Evolutionary conservation across 2,797 vertebrate species (phyloP).

Genomic region (Mormyrus proboscirostris): DNA sequence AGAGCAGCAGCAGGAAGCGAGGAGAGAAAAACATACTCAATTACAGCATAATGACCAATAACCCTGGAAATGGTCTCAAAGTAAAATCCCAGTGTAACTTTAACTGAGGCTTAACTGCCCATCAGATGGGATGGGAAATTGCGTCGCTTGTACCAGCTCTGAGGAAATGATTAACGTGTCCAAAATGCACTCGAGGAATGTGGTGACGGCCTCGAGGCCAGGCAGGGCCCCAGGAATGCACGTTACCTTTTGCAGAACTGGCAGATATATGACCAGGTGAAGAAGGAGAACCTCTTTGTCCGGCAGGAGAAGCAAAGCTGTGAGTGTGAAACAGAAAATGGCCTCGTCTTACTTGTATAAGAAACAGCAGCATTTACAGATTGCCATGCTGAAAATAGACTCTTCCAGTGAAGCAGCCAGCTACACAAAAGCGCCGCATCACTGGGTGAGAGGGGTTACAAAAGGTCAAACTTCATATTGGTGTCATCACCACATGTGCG

Average conservation of each 20-base stretch:
- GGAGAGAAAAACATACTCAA: neutral
- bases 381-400: neutral
- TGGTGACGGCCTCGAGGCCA: neutral
- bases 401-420: neutral
- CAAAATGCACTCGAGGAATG: neutral
- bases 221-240: neutral
- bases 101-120: neutral
- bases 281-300: constrained; percentile 91
- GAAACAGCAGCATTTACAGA: neutral
- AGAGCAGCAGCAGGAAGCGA: neutral
- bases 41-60: neutral
- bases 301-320: constrained; percentile 97
- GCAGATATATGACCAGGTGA: constrained; percentile 96
- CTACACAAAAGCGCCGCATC: neutral
- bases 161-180: neutral
- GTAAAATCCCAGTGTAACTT: neutral
- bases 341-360: neutral
- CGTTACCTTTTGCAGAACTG: constrained; percentile 96
- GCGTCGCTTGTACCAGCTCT: neutral
- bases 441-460: neutral
- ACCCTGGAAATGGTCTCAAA: neutral
- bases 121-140: neutral
- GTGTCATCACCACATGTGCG: neutral
- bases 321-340: neutral
- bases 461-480: neutral